Evolutionary conservation across 1,140 invertebrate species (phyloP), one percentile per base, ranked within the genome.

Genomic region (Drosophila watanabei): DNA sequence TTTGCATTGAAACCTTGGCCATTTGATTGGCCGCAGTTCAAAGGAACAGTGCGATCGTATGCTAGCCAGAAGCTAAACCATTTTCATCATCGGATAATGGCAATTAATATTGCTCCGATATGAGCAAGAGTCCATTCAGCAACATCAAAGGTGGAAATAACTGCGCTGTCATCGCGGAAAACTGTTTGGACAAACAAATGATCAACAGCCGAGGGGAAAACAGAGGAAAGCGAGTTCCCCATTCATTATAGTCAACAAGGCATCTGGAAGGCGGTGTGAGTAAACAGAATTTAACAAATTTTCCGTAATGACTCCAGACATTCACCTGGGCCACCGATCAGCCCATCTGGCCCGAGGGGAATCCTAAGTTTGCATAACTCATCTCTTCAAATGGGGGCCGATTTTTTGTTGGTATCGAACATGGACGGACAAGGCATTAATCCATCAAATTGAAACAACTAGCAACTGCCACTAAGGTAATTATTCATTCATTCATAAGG

Each of bases 401-500:
- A 28, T 24, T 57, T 39, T 13, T 24, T 10, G 30, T 32, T 48
- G 37, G 58, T 18, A 64, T n/a, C 28, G 24, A 52, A n/a, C 24
- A 41, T 10, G 9, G 28, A n/a, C 28, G 46, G 9, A 8, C 41
- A n/a, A 13, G 54, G 68, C 48, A 89, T 78, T 89, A 84, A 89
- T 88, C 80, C 64, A 89, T 88, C 78, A 81, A 80, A 70, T 75
- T 28, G 66, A 45, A 56, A 49, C 41, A 76, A 73, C 52, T 24
- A 61, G 69, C 75, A 48, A 62, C 66, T 69, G 68, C 33, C 73
- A 62, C 70, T 70, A 79, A 68, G 64, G 69, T 69, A 90, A 85
- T 90, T 89, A 85, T 73, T 86, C 86, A 90, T 90, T 90, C 86
- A 90, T 90, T 90, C 86, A 90, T 90, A 90, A 90, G 75, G 82